Evolutionary conservation across 1,140 invertebrate genomes (phyloP).

Genomic region (Condylostylus longicornis): DNA sequence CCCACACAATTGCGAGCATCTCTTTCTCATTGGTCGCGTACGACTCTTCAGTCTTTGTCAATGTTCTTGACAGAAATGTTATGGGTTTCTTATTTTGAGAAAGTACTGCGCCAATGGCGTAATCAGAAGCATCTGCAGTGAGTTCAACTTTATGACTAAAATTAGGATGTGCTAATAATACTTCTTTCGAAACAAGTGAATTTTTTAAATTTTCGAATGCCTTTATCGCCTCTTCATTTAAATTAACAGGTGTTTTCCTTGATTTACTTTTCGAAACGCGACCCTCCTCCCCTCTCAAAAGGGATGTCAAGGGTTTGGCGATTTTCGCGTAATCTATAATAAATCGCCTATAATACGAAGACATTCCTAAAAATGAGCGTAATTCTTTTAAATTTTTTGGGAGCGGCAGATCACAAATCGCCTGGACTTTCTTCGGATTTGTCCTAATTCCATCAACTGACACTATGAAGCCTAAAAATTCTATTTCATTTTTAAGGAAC

Average conservation of each 20-base stretch:
- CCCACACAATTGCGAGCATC: conserved; percentile 33
- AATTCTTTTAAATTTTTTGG: conserved; percentile 17
- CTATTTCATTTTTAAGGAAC: conserved; percentile 12
- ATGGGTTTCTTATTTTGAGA: conserved; percentile 19
- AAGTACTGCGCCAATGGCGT: conserved; percentile 23
- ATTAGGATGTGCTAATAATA: conserved; percentile 26
- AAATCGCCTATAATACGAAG: conserved; percentile 18
- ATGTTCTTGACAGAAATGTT: conserved; percentile 16
- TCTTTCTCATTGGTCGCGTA: conserved; percentile 27
- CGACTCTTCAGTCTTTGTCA: conserved; percentile 16
- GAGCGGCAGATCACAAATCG: conserved; percentile 11
- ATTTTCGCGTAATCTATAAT: conserved; percentile 15
- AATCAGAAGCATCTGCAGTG: conserved; percentile 20
- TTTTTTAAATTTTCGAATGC: conserved; percentile 20
- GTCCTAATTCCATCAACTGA: conserved; percentile 12
- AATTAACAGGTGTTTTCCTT: conserved; percentile 12
- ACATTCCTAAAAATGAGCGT: conserved; percentile 18
- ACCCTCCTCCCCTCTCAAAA: conserved; percentile 7
- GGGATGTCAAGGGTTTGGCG: conserved; percentile 10
- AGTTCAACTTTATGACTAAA: conserved; percentile 22
- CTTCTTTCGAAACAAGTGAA: conserved; percentile 13
- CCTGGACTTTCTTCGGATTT: conserved; percentile 12
- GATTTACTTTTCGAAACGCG: conserved; percentile 8
- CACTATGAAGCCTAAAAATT: conserved; percentile 18
- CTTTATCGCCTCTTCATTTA: conserved; percentile 13